Conservation (phyloP, 2,113 vertebrate species). For the Vidua macroura region DNA sequence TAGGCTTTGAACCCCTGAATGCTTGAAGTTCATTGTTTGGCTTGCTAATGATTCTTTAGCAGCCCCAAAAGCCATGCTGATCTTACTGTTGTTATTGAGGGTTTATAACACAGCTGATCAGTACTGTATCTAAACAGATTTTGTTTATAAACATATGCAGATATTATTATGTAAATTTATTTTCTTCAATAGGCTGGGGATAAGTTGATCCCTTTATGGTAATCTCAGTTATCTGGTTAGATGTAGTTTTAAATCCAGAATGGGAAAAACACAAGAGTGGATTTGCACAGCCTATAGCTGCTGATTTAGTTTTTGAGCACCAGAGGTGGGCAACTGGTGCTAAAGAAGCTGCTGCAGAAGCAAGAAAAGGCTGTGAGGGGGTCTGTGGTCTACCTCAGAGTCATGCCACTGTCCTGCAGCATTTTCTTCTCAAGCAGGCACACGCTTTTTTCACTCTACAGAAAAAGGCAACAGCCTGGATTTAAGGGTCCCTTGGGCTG, state of each 20-base stretch:
- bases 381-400: background rate
- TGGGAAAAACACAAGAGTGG: background rate
- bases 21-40: background rate
- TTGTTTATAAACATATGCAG: background rate
- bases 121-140: background rate
- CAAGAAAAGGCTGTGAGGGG: no score
- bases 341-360: background rate
- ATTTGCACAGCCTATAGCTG: background rate
- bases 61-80: background rate
- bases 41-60: background rate
- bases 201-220: background rate
- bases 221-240: background rate
- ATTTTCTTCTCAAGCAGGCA: background rate
- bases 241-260: background rate
- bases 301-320: background rate
- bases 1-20: background rate
- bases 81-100: background rate
- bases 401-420: background rate
- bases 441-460: background rate
- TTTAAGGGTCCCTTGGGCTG: background rate
- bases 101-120: background rate
- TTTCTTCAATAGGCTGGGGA: background rate
- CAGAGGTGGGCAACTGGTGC: background rate
- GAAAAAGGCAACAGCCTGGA: background rate
- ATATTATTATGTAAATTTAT: background rate